These are phyloP conservation scores for Spinibarbus caldwelli DNA, from an alignment of 2,797 vertebrate genomes.

Conservation along the genomic window DNA sequence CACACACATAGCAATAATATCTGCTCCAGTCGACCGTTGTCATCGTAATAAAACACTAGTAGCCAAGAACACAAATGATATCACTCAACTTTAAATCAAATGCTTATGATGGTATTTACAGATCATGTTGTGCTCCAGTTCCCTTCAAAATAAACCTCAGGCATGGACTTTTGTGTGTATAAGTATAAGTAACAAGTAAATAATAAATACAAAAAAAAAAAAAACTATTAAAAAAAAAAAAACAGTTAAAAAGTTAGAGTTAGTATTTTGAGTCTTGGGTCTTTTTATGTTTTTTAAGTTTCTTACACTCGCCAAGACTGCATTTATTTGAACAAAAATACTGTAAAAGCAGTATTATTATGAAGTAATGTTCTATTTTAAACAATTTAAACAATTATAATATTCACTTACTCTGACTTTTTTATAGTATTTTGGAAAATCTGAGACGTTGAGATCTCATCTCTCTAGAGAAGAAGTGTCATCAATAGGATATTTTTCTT, in stretches of 20 bases:
- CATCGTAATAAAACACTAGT: neutral
- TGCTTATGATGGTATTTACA: slow-evolving; percentile 16
- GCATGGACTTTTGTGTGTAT: neutral
- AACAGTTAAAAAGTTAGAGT: too few species aligned
- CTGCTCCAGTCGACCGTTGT: neutral
- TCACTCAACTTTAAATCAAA: slow-evolving; percentile 1
- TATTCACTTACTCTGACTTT: neutral
- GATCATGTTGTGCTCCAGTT: neutral
- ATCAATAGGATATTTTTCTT: neutral
- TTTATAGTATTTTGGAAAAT: neutral
- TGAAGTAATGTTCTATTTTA: too few species aligned
- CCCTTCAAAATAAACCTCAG: neutral
- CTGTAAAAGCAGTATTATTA: too few species aligned
- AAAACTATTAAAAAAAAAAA: too few species aligned
- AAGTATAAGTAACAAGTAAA: neutral
- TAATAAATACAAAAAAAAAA: neutral
- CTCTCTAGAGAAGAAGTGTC: neutral
- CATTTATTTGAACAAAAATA: neutral
- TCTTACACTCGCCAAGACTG: too few species aligned
- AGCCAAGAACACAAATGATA: neutral
- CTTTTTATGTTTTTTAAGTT: too few species aligned
- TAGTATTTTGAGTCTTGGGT: too few species aligned
- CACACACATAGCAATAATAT: neutral
- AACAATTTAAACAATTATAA: too few species aligned
- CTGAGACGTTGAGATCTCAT: neutral